Evolutionary conservation across 2,113 vertebrate species (phyloP), one percentile per base, ranked within the genome.

Genomic region (Semicossyphus pulcher): DNA sequence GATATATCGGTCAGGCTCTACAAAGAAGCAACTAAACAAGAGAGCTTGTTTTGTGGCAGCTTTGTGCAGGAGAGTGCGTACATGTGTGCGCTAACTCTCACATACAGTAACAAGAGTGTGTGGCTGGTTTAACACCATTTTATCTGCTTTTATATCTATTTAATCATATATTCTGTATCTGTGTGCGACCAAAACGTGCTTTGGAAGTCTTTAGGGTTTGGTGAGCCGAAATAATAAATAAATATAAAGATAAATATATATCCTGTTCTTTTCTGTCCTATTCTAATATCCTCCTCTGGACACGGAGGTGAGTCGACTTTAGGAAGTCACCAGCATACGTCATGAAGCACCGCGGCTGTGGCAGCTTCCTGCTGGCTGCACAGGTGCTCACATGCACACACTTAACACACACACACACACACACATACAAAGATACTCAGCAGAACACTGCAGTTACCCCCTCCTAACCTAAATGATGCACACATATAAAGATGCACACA

Each of bases 311-410:
- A 58, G 49, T 72, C 26, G 53, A 79, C 49, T 86, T n/a, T 56
- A 76, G 67, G 75, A 88, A 83, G 87, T 78, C 77, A 76, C 80
- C 51, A 25, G 66, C 25, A 78, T 78, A 86, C 78, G 68, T 86
- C 84, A 87, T 69, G 11, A 52, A 72, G 74, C 52, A 68, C 52
- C 53, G 1, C 39, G 26, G 53, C 67, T 42, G 52, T 81, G 78
- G 78, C 84, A 85, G 73, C 57, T 23, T 75, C 85, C 87, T 77
- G 79, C 87, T 87, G 89, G 76, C 78, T 80, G 84, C 74, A 79
- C 87, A 91, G 90, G 85, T 92, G 90, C 79, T 89, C 78, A 21
- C 70, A 76, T 51, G 21, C 78, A 47, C 80, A 41, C 66, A 68
- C 42, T 53, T 32, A 62, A 72, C 64, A 64, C 48, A 81, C 59